Base-by-base conservation (phyloP, 2,113 vertebrate genomes). In the Dasyurus viverrinus region DNA sequence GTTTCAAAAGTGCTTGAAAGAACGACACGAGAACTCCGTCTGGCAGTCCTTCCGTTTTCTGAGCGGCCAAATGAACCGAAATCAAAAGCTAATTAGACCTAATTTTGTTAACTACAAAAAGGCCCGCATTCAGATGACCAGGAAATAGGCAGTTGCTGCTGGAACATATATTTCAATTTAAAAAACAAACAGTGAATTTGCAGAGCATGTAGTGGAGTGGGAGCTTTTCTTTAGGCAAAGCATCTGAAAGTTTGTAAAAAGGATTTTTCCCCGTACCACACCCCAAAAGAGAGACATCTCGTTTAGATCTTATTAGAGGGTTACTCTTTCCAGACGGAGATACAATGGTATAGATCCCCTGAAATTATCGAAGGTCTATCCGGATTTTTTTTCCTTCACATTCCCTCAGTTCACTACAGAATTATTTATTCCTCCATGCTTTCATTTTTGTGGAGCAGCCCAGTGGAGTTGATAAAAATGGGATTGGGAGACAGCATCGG, bases 391-490 rank as follows among this genome's bases (percentile, higher is more conserved):
- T 48, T 8, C 10, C 57, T 94, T 90, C 91, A 10, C 1, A 0
- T 55, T 0, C 8, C 92, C 89, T 54, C 0, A 2, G 23, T 16
- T 97, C 1, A 0, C 50, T 1, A 1, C 2, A 89, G 95, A 97
- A 92, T 89, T 54, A 42, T 25, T 54, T 93, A 89, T 53, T 0
- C 0, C 0, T 0, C 4, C 47, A 92, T 47, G 91, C 97, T 98
- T 98, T 97, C 98, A 60, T 91, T 98, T 98, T 42, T 97, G 94
- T 0, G 0, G 53, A 96, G 92, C 0, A 0, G 47, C 46, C 92
- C 48, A 14, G 27, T 57, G 57, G 92, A 8, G 92, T 53, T 96
- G 90, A 9, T 54, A 42, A 93, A 93, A 84, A 53, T 50, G 89
- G 89, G 42, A 46, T 8, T 27, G 27, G 48, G 48, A 52, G 60